These are phyloP conservation scores for Enteromius afrohamiltoni DNA, from an alignment of 2,797 vertebrate genomes.

Conservation along the genomic window DNA sequence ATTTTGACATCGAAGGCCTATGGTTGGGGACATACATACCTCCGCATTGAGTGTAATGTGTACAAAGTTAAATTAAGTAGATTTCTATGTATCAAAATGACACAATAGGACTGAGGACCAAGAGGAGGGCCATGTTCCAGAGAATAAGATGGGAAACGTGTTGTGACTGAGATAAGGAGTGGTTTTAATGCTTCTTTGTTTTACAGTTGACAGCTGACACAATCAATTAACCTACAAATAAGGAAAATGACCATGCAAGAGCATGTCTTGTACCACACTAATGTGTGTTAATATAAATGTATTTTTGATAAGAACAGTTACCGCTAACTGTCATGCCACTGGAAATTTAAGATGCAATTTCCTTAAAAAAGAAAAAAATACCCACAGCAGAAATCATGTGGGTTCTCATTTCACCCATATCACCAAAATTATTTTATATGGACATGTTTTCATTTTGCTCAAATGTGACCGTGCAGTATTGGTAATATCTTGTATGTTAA, in stretches of 20 bases:
- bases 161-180: conserved; percentile 65
- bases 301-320: conserved; percentile 1
- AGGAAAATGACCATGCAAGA: conserved; percentile 48
- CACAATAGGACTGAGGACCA: not conserved
- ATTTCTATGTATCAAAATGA: not conserved
- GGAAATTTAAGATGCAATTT: not conserved
- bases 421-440: not conserved
- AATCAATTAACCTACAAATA: conserved; percentile 63
- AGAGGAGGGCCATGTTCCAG: not conserved
- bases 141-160: conserved; percentile 61
- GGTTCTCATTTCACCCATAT: not conserved
- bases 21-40: not conserved
- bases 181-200: conserved; percentile 66
- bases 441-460: not conserved
- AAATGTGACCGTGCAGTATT: not conserved
- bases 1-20: not conserved
- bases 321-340: not conserved
- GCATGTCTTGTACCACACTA: conserved; percentile 8
- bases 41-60: not conserved
- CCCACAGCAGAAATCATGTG: not conserved
- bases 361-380: not conserved
- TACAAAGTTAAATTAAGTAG: not conserved
- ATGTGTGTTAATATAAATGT: conserved; percentile 38
- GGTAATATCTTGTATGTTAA: not conserved
- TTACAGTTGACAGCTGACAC: conserved; percentile 63